Evolutionary conservation across 2,113 vertebrate genomes (phyloP), one percentile per base, ranked within the genome.

Genomic region (Gambusia affinis): DNA sequence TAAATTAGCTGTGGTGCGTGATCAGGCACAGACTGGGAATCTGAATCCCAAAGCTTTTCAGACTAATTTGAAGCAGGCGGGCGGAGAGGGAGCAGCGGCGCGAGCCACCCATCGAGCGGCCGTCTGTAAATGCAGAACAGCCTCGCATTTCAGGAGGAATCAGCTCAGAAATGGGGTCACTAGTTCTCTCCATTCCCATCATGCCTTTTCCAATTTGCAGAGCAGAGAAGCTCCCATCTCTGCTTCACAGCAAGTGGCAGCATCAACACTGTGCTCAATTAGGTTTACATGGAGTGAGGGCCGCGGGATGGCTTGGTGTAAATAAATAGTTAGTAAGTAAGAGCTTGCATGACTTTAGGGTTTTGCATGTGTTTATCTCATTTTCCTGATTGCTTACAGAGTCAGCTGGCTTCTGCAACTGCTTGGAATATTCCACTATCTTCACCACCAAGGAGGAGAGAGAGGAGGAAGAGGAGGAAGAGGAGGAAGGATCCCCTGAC

Each of bases 351-450:
- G 81, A 90, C 80, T 90, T 62, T 80, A 73, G 67, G 82, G 63
- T 51, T 63, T 57, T 72, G 72, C 89, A 88, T 80, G 80, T 89
- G 88, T 86, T 85, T 88, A 74, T 84, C 73, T 83, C 84, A 84
- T 79, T 72, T 68, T 64, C 68, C 81, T 92, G 90, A 93, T 90
- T 90, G 76, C 85, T 89, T 89, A 81, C 90, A 93, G 91, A 91
- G 71, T 79, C 47, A 0, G 61, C 72, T 87, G 88, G 80, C 77
- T 85, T 61, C 42, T 19, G 29, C 76, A 80, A 77, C 54, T 71
- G 73, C 54, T 75, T 77, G 78, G 73, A 85, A 88, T 92, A 86
- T 87, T 83, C 81, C 83, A 82, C 67, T 73, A 72, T 85, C 62
- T 75, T 67, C 30, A 72, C 67, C 64, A 60, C 24, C 2, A 29